These are phyloP conservation scores for Dastarcus helophoroides DNA, from an alignment of 2,888 invertebrate species.

Conservation along the genomic window DNA sequence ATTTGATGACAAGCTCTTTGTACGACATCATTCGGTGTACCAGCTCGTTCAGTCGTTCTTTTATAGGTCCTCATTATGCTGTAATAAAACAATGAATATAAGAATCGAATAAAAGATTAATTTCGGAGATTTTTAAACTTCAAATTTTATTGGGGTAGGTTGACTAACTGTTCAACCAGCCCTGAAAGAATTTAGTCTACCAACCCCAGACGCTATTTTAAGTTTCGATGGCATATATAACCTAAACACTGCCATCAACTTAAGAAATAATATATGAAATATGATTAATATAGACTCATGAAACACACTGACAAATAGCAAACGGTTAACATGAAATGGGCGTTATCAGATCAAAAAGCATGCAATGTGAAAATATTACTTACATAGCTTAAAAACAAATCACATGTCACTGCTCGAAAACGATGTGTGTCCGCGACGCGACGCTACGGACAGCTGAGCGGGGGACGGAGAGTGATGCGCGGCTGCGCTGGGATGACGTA, in stretches of 20 bases:
- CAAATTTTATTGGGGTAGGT: constrained; percentile 13
- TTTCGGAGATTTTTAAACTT: constrained; percentile 10
- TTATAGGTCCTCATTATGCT: constrained; percentile 14
- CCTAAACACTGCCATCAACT: constrained; percentile 13
- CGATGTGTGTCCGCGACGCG: too few species aligned
- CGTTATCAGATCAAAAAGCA: too few species aligned
- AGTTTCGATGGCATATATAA: constrained; percentile 11
- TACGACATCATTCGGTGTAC: constrained; percentile 8
- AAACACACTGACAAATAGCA: too few species aligned
- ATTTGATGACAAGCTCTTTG: constrained; percentile 12
- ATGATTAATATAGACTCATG: too few species aligned
- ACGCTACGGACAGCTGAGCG: too few species aligned
- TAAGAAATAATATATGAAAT: constrained; percentile 11
- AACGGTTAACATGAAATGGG: too few species aligned
- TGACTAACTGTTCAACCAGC: constrained; percentile 14
- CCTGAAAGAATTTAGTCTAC: constrained; percentile 14
- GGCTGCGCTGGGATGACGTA: too few species aligned
- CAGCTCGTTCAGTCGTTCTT: constrained; percentile 11
- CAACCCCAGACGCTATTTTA: constrained; percentile 11
- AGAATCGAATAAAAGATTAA: constrained; percentile 11
- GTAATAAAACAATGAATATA: constrained; percentile 12
- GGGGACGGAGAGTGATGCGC: too few species aligned
- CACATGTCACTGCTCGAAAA: too few species aligned
- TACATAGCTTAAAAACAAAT: too few species aligned
- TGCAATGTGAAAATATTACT: too few species aligned